Conservation (phyloP, 2,113 vertebrate genomes). For the Leucosticte australis region DNA sequence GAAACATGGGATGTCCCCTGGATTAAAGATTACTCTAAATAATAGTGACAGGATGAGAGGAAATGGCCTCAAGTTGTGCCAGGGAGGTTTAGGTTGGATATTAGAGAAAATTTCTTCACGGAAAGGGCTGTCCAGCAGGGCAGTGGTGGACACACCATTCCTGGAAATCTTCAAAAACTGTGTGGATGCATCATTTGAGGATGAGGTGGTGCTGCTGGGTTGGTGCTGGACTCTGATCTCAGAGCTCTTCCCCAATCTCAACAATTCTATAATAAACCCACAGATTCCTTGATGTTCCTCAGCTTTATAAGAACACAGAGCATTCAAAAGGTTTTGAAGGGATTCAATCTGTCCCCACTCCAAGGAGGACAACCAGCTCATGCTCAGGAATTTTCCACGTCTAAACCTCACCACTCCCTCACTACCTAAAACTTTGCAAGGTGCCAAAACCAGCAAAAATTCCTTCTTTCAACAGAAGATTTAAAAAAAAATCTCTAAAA, state of each 20-base stretch:
- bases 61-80: background rate
- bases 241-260: background rate
- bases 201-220: background rate
- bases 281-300: background rate
- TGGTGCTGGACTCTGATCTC: background rate
- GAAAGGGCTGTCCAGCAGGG: background rate
- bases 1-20: fast-evolving
- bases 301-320: fast-evolving
- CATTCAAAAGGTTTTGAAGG: background rate
- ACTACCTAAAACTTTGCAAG: background rate
- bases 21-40: background rate
- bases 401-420: background rate
- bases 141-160: background rate
- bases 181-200: background rate
- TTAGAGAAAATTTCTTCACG: background rate
- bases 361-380: background rate
- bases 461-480: background rate
- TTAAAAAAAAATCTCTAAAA: background rate
- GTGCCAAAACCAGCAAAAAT: background rate
- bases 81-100: background rate
- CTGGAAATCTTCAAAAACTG: background rate
- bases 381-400: background rate
- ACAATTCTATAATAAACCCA: background rate
- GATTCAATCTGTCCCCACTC: background rate
- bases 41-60: background rate